These are phyloP conservation scores for Acrocephalus arundinaceus DNA, from an alignment of 2,113 vertebrate genomes.

Conservation along the genomic window DNA sequence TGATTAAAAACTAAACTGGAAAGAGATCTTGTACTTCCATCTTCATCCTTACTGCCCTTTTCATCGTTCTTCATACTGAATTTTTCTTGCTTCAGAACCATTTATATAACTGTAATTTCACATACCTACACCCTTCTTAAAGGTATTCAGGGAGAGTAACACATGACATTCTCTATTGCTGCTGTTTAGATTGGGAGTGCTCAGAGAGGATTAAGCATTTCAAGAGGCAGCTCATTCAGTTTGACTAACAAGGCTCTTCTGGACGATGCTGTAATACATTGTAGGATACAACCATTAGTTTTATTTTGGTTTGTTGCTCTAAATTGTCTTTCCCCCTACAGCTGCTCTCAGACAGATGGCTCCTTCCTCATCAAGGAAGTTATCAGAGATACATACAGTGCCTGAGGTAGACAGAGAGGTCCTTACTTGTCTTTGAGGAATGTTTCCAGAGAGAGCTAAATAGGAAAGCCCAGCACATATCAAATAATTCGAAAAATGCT, in stretches of 20 bases:
- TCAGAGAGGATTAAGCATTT: neutral
- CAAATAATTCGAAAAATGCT: neutral
- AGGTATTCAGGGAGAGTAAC: neutral
- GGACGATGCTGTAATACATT: neutral
- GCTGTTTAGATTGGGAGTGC: neutral
- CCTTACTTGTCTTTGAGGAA: neutral
- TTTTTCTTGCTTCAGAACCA: neutral
- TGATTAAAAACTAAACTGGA: slow-evolving; percentile 16
- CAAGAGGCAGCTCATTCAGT: neutral
- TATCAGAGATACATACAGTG: neutral
- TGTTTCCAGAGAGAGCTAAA: neutral
- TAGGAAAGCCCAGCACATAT: neutral
- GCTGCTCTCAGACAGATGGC: neutral
- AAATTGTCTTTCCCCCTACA: neutral
- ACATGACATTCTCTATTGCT: neutral
- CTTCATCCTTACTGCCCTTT: neutral
- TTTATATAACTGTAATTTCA: neutral
- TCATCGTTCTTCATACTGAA: neutral
- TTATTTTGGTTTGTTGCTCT: neutral
- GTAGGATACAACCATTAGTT: neutral
- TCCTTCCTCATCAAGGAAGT: neutral
- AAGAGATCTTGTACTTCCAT: neutral
- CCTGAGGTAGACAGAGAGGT: neutral
- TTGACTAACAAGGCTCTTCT: neutral
- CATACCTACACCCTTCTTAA: neutral